Base-by-base conservation (phyloP, 2,113 vertebrate species). In the Neolamprologus sp. region DNA sequence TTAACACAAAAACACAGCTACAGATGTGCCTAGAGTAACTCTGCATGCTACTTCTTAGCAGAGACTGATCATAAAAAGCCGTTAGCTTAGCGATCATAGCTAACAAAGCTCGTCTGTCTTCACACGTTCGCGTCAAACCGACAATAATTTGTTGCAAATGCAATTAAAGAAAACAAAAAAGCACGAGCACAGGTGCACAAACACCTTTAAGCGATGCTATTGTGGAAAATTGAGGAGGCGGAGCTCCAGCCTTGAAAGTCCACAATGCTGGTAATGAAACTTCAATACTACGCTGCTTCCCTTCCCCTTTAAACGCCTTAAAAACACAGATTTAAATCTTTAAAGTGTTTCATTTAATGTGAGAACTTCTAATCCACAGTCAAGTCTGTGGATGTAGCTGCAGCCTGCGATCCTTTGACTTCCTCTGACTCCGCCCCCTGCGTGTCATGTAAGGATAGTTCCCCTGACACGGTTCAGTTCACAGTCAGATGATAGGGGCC, bases 401-500 rank as follows among this genome's bases (percentile, higher is more conserved):
- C 71, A 73, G 45, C 81, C 75, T 28, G 9, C 16, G 82, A 87
- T 40, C 51, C 49, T 35, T 75, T 3, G 54, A 71, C 68, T 79
- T 55, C 7, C 51, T 31, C 58, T 23, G 73, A 13, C 87, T 91
- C 89, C 75, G 6, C 82, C 83, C 80, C 82, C 84, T 8, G 84
- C 65, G 42, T 90, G 94, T 93, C 91, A 87, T 93, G 85, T 91
- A 86, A 93, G 93, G 94, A 91, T 75, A 91, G 81, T 82, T 87
- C 54, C 14, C 47, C 81, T 91, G 92, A 83, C 90, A 81, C 1
- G 90, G 82, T 91, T 92, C 91, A 90, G 68, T 86, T 93, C 85
- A 73, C 90, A 93, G 90, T 91, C 81, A 91, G 93, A 94, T 92
- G 89, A 94, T 75, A 94, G 90, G 83, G 93, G 82, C 90, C 91